Conservation (phyloP, 1,140 invertebrate species). For the Hermatobates lingyangjiaoensis region DNA sequence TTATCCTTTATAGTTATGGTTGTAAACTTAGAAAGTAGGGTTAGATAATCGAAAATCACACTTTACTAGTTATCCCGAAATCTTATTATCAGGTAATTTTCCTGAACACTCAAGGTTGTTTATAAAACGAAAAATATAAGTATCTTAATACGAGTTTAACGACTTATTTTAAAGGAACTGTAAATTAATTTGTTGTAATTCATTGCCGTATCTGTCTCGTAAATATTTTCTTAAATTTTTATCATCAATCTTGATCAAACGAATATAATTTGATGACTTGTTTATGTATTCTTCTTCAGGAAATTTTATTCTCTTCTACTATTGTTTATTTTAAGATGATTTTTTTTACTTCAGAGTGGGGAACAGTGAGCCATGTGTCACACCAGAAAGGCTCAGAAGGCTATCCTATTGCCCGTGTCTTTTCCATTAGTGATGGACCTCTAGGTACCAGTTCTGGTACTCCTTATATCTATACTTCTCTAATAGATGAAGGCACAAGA, state of each 20-base stretch:
- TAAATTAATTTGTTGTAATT: too few species aligned
- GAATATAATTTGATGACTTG: conserved; percentile 1
- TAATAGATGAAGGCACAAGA: conserved; percentile 4
- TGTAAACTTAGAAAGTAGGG: too few species aligned
- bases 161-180: too few species aligned
- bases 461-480: conserved; percentile 42
- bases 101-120: too few species aligned
- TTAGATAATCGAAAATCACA: too few species aligned
- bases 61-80: too few species aligned
- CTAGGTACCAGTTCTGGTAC: conserved; percentile 44
- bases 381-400: conserved; percentile 33
- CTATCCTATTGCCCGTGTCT: conserved; percentile 54
- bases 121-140: too few species aligned
- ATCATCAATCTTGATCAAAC: conserved; percentile 1
- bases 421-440: conserved; percentile 51
- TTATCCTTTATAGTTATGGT: too few species aligned
- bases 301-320: not conserved
- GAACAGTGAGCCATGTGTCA: conserved; percentile 51
- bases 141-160: too few species aligned
- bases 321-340: not conserved
- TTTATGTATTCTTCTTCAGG: not conserved
- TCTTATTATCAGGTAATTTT: too few species aligned
- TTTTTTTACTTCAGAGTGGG: conserved; percentile 37
- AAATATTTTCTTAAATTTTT: conserved; percentile 8
- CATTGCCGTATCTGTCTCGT: too few species aligned